Evolutionary conservation across 2,113 vertebrate species (phyloP).

Genomic region (Tachysurus vachellii): DNA sequence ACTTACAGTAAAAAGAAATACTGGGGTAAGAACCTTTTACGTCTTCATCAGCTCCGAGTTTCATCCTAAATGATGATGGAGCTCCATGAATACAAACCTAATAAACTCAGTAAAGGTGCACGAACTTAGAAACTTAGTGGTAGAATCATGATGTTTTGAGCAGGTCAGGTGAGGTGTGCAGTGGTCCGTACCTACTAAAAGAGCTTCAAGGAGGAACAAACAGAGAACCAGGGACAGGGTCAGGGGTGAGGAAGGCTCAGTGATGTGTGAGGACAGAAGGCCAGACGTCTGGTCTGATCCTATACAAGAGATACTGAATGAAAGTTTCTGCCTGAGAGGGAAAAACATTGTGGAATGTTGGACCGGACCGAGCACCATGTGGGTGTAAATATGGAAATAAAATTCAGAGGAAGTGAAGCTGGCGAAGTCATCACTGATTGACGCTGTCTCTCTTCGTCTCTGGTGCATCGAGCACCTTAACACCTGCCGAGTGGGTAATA

Average conservation of each 20-base stretch:
- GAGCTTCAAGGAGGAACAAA: too few relatives aligned
- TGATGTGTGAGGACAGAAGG: too few relatives aligned
- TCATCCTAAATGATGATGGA: neutral
- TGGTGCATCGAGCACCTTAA: neutral
- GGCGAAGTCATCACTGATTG: slow-evolving; percentile 51
- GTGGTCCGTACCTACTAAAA: too few relatives aligned
- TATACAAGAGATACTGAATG: neutral
- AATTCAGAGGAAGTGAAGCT: slow-evolving; percentile 46
- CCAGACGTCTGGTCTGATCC: too few relatives aligned
- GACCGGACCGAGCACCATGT: slow-evolving; percentile 29
- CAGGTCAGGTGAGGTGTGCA: too few relatives aligned
- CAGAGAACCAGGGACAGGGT: too few relatives aligned
- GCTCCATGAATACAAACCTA: neutral
- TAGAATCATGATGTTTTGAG: too few relatives aligned
- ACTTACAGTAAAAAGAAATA: neutral
- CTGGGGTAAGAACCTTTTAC: neutral
- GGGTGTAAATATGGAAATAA: slow-evolving; percentile 56
- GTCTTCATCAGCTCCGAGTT: neutral
- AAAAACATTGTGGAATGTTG: slow-evolving; percentile 35
- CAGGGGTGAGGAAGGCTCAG: too few relatives aligned
- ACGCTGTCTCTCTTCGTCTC: slow-evolving; percentile 40
- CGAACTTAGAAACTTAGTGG: too few relatives aligned
- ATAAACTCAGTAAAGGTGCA: neutral
- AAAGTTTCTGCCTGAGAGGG: neutral
- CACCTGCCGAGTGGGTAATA: neutral